Base-by-base conservation (phyloP, 2,888 invertebrate genomes). In the Lasiommata megera region DNA sequence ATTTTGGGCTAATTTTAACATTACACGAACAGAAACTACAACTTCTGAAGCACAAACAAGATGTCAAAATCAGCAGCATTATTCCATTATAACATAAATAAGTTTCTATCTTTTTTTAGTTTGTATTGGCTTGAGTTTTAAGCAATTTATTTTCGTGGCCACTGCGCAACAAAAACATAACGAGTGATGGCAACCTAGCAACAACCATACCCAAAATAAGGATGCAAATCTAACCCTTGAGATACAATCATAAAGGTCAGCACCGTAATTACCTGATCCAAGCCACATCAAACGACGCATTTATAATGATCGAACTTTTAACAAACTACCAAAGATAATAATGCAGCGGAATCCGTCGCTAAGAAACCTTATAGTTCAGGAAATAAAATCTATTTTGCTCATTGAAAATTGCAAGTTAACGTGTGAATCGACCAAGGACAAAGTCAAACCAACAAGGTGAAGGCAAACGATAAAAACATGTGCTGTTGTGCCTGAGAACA, bases 381-480 rank as follows among this genome's bases (percentile, higher is more conserved):
- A 23, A 60, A 69, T 69, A 70, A 56, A 60, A 65, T 55, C 62
- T 54, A 63, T 51, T 63, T 55, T 60, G 55, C 60, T 59, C 58
- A 60, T 57, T 31, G 28, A 50, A 60, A 51, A 53, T 56, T 54
- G 57, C 61, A 64, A 60, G 64, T 62, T 41, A 58, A 70, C 72
- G 76, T 76, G 74, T 75, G 73, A 78, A 76, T 66, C 69, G 72
- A 66, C 65, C 67, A 80, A 79, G 83, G 82, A 81, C 76, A 80
- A 68, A 66, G 66, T 63, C 68, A 65, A 77, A 76, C 74, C 76
- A 72, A 67, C 83, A 84, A 84, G 83, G 83, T 82, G 82, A 82
- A 77, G 79, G 82, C 71, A 66, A 77, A 65, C 68, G 74, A 80
- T 77, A 79, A 81, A 80, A 79, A 46, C 46, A 46, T 46, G 46